Evolutionary conservation across 2,888 invertebrate genomes (phyloP).

Genomic region (Escarpia spicata): DNA sequence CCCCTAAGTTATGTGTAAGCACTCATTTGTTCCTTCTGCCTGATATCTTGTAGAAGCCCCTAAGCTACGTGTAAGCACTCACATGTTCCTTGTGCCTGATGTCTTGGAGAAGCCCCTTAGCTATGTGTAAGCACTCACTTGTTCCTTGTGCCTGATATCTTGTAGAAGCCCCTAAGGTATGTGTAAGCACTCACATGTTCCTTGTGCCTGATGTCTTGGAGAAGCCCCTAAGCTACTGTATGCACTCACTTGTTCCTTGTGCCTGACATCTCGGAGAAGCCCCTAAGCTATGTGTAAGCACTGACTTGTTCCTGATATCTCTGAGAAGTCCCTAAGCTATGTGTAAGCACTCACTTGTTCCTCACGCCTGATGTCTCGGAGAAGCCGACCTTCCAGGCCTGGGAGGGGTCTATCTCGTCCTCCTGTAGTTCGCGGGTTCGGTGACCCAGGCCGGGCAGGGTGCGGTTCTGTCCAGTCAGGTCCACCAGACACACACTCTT

Average conservation of each 20-base stretch:
- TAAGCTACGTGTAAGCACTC: no score
- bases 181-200: slow-evolving; percentile 61
- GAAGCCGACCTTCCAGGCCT: slow-evolving; percentile 63
- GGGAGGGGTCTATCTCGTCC: slow-evolving; percentile 44
- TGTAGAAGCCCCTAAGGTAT: slow-evolving; percentile 56
- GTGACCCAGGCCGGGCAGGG: slow-evolving; percentile 48
- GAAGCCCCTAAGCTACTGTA: slow-evolving; percentile 48
- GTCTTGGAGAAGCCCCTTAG: neutral
- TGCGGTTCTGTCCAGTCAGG: slow-evolving; percentile 62
- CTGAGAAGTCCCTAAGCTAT: neutral
- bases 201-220: slow-evolving; percentile 66
- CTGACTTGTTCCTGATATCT: no score
- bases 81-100: no score
- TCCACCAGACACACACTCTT: slow-evolving; percentile 65
- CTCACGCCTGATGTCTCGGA: slow-evolving; percentile 66
- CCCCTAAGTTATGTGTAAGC: neutral
- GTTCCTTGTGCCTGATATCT: slow-evolving; percentile 66
- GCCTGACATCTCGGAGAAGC: no score
- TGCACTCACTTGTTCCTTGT: no score
- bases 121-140: slow-evolving; percentile 54
- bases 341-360: slow-evolving; percentile 61
- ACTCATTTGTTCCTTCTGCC: slow-evolving; percentile 66
- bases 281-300: no score
- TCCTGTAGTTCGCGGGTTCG: slow-evolving; percentile 33
- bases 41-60: slow-evolving; percentile 64